Conservation (phyloP, 2,888 invertebrate genomes). For the Sinhomidia bicolor region DNA sequence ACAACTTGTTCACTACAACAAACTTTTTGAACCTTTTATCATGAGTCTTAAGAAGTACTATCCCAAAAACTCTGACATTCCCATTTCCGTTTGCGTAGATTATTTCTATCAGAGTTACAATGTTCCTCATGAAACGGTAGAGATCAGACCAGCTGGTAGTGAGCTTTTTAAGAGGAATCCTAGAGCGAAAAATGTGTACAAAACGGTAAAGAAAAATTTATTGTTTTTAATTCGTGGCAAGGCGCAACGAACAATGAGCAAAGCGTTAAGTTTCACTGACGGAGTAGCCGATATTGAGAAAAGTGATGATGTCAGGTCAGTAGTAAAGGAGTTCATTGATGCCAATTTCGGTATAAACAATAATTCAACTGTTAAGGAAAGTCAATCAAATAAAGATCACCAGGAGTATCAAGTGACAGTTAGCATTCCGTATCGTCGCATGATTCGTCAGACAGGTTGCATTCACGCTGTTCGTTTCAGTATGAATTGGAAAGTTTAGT, state of each 20-base stretch:
- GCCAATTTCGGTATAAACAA: constrained; percentile 49
- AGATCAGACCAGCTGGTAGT: not conserved
- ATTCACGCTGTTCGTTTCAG: constrained; percentile 53
- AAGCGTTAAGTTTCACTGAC: not conserved
- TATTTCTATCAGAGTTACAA: constrained; percentile 41
- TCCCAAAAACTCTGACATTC: constrained; percentile 27
- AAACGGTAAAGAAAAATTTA: constrained; percentile 33
- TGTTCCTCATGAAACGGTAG: not conserved
- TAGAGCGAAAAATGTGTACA: not conserved
- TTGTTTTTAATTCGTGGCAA: constrained; percentile 47
- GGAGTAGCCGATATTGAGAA: constrained; percentile 28
- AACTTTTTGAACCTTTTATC: constrained; percentile 56
- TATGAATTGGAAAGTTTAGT: constrained; percentile 63
- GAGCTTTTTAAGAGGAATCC: not conserved
- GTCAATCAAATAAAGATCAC: constrained; percentile 23
- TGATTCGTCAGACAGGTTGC: not conserved
- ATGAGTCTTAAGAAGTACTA: constrained; percentile 9
- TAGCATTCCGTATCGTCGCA: constrained; percentile 43
- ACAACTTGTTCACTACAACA: constrained; percentile 32
- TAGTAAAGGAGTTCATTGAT: not conserved
- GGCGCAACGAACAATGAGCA: not conserved
- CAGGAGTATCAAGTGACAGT: constrained; percentile 30
- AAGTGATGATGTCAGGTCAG: not conserved
- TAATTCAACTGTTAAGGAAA: constrained; percentile 31
- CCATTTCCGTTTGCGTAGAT: constrained; percentile 15